phyloP scores from a whole-genome alignment of 2,888 invertebrate species.

The Crocallis elinguaria region DNA sequence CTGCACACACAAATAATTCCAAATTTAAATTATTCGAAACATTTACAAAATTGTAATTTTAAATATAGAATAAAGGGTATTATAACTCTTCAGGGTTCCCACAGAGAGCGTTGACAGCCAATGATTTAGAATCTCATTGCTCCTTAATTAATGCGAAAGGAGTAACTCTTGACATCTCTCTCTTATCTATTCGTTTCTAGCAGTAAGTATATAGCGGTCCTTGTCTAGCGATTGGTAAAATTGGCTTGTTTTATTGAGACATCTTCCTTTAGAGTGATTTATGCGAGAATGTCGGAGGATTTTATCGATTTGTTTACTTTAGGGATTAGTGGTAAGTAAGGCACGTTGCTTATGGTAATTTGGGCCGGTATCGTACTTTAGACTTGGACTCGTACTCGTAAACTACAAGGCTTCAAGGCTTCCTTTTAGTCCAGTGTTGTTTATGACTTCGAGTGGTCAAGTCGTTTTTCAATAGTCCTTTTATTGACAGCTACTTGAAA shows the following conservation, averaged over 20 bases:
- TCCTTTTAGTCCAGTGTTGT: slow-evolving; percentile 17
- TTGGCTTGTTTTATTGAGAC: slow-evolving; percentile 75
- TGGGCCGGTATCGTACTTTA: slow-evolving; percentile 63
- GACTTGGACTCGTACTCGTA: slow-evolving; percentile 41
- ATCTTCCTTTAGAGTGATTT: slow-evolving; percentile 77
- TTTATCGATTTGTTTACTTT: slow-evolving; percentile 83
- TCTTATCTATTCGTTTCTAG: slow-evolving; percentile 57
- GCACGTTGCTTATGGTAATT: slow-evolving; percentile 63
- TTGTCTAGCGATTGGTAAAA: slow-evolving; percentile 59
- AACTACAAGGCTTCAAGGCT: too few species aligned
- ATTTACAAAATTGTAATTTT: slow-evolving; percentile 82
- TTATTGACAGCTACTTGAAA: too few species aligned
- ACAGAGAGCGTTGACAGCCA: slow-evolving; percentile 81
- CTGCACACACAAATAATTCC: slow-evolving; percentile 45
- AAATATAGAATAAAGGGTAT: slow-evolving; percentile 83
- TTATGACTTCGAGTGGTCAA: slow-evolving; percentile 7
- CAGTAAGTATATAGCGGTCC: slow-evolving; percentile 39
- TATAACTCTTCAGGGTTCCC: slow-evolving; percentile 83
- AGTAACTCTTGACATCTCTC: slow-evolving; percentile 56
- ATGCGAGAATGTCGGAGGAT: slow-evolving; percentile 65
- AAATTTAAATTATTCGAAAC: slow-evolving; percentile 73
- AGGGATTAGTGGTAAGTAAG: slow-evolving; percentile 72
- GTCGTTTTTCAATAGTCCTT: background rate
- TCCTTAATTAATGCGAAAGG: slow-evolving; percentile 77
- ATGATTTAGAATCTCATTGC: slow-evolving; percentile 79